phyloP scores from a whole-genome alignment of 2,113 vertebrate species.

The Mesembrinibis cayennensis region DNA sequence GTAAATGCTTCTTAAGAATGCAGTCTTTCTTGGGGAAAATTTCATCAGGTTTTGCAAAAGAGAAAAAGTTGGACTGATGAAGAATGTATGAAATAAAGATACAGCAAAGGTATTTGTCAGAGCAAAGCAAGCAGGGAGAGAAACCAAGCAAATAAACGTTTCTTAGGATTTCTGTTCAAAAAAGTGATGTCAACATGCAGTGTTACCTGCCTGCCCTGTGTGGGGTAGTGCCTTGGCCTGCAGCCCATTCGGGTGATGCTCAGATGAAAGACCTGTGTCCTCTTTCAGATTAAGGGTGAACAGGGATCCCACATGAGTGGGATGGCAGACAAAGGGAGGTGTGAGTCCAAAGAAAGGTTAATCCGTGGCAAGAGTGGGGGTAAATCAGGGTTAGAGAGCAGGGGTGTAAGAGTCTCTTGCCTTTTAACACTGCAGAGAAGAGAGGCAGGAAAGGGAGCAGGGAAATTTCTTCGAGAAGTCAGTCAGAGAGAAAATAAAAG shows the following conservation, averaged over 20 bases:
- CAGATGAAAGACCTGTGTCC: not conserved
- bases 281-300: not conserved
- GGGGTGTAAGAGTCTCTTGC: not conserved
- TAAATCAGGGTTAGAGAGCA: not conserved
- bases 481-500: not conserved
- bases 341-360: not conserved
- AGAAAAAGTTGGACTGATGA: not conserved
- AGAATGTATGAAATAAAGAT: not conserved
- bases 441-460: not conserved
- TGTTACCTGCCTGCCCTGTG: not conserved
- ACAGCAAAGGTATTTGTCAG: not conserved
- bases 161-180: not conserved
- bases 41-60: not conserved
- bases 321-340: not conserved
- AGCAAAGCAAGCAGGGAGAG: not conserved
- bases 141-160: not conserved
- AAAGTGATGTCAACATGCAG: rapidly evolving
- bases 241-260: not conserved
- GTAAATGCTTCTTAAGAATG: not conserved
- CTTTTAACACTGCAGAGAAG: not conserved
- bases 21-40: not conserved
- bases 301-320: not conserved
- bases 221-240: not conserved
- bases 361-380: rapidly evolving
- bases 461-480: not conserved